These are phyloP conservation scores for Bryconaethiops microstoma DNA, from an alignment of 2,797 vertebrate species.

Conservation along the genomic window DNA sequence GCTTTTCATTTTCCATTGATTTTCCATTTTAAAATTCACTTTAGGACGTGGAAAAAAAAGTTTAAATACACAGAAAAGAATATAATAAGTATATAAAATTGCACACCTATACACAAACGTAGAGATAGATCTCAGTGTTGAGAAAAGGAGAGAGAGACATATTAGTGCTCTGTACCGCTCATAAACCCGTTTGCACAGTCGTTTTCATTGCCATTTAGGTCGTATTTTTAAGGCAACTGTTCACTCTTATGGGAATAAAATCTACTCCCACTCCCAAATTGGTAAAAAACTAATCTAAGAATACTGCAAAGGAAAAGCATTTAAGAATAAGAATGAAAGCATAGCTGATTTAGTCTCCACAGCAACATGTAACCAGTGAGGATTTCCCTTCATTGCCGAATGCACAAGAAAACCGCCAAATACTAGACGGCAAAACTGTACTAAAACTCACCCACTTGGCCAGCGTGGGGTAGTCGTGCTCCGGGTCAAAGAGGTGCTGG, in stretches of 20 bases:
- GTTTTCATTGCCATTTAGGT: background rate
- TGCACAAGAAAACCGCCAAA: too few relatives aligned
- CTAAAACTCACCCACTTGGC: constrained; percentile 90
- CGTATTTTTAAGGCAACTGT: too few relatives aligned
- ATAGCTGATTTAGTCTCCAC: background rate
- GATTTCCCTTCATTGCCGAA: background rate
- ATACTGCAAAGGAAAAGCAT: background rate
- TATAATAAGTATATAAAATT: background rate
- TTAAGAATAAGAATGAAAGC: background rate
- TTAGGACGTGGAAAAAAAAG: background rate
- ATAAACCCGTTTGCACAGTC: background rate
- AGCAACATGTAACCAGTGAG: too few relatives aligned
- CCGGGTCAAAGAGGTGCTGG: constrained; percentile 93
- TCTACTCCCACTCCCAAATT: background rate
- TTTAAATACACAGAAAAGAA: background rate
- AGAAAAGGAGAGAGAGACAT: too few relatives aligned
- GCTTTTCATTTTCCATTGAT: background rate
- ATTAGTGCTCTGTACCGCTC: background rate
- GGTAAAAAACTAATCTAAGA: constrained; percentile 5
- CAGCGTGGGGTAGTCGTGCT: constrained; percentile 89
- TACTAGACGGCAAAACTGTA: background rate
- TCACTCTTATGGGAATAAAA: background rate
- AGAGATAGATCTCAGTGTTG: too few relatives aligned
- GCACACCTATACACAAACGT: too few relatives aligned
- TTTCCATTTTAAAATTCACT: background rate